These are phyloP conservation scores for Lydus trimaculatus DNA, from an alignment of 2,888 invertebrate genomes.

Conservation along the genomic window DNA sequence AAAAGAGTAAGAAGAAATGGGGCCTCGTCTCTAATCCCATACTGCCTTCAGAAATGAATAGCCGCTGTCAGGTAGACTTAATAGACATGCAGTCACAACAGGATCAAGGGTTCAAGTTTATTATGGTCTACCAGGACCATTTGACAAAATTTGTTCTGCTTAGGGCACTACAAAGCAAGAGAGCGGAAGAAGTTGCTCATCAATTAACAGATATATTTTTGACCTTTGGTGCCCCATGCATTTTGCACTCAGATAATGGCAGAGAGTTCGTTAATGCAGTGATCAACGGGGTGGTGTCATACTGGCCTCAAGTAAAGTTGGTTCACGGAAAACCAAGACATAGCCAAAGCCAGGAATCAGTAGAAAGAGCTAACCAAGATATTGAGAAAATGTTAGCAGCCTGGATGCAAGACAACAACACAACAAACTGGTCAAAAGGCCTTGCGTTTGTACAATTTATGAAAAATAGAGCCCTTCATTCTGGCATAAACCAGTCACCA, in stretches of 20 bases:
- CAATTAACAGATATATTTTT: no score
- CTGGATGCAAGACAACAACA: slow-evolving; percentile 53
- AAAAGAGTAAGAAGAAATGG: no score
- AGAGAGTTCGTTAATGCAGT: neutral
- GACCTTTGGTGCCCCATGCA: no score
- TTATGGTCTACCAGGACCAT: slow-evolving; percentile 41
- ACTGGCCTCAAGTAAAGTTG: slow-evolving; percentile 44
- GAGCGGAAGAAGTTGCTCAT: no score
- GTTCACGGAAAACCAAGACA: slow-evolving; percentile 38
- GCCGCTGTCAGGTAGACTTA: slow-evolving; percentile 49
- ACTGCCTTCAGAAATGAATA: slow-evolving; percentile 31
- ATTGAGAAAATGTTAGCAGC: slow-evolving; percentile 49
- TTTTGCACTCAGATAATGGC: no score
- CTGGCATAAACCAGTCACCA: slow-evolving; percentile 44
- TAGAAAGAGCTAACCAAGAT: slow-evolving; percentile 52
- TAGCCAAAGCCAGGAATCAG: slow-evolving; percentile 44
- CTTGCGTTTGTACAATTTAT: slow-evolving; percentile 54
- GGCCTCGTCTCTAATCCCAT: no score
- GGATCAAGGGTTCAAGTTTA: slow-evolving; percentile 47
- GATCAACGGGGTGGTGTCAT: slow-evolving; percentile 23
- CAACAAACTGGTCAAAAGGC: slow-evolving; percentile 54
- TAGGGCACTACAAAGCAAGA: no score
- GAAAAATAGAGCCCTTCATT: slow-evolving; percentile 55
- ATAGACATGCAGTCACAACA: slow-evolving; percentile 45
- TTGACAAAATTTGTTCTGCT: no score